Evolutionary conservation across 2,113 vertebrate genomes (phyloP).

Genomic region (Chlorodrepanis virens): DNA sequence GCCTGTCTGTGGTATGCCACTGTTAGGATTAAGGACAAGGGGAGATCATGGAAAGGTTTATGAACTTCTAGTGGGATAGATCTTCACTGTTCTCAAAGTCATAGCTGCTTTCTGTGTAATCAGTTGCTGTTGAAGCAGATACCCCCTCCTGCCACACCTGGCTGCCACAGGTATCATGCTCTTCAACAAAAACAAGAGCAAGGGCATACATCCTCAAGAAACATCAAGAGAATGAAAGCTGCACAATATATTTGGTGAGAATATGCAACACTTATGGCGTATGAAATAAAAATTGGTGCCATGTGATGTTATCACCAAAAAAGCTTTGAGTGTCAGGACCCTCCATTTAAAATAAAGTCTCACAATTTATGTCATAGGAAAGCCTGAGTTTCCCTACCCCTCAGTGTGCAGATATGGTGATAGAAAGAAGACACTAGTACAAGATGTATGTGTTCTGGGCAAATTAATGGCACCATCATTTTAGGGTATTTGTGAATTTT

Average conservation of each 20-base stretch:
- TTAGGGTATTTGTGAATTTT: not conserved
- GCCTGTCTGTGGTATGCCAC: rapidly evolving
- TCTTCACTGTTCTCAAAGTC: not conserved
- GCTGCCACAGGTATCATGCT: rapidly evolving
- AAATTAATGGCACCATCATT: not conserved
- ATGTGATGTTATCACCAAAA: not conserved
- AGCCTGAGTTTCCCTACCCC: not conserved
- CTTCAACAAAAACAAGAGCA: not conserved
- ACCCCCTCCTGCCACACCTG: not conserved
- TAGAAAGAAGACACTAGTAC: not conserved
- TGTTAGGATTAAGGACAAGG: not conserved
- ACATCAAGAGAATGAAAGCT: not conserved
- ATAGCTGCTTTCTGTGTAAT: not conserved
- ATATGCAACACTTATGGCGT: not conserved
- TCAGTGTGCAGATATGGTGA: not conserved
- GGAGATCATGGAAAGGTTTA: not conserved
- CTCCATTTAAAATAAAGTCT: not conserved
- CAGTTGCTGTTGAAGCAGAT: not conserved
- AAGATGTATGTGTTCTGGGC: not conserved
- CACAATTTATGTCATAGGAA: not conserved
- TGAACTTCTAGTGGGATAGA: not conserved
- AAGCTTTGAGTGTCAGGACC: not conserved
- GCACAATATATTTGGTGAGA: not conserved
- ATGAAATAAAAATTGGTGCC: not conserved
- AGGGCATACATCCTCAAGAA: not conserved